These are phyloP conservation scores for Oligia latruncula DNA, from an alignment of 2,888 invertebrate species.

Conservation along the genomic window DNA sequence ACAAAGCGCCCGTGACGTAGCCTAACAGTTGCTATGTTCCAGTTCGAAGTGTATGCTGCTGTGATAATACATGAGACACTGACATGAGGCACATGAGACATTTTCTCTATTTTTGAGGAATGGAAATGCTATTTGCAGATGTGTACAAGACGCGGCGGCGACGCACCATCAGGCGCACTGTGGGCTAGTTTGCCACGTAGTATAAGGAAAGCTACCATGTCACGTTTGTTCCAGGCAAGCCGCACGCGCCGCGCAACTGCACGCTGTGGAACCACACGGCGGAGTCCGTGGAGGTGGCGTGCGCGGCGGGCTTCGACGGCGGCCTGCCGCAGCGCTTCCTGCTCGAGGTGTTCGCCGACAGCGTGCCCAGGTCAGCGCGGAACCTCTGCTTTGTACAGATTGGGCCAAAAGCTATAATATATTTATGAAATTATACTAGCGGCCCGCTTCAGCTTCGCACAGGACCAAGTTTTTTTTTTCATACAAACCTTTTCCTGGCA, in stretches of 20 bases:
- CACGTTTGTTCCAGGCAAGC: slow-evolving; percentile 91
- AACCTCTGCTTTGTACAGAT: background rate
- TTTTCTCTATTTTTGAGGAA: background rate
- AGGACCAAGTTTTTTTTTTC: no score
- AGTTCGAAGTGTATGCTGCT: background rate
- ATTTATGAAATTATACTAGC: background rate
- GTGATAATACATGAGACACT: background rate
- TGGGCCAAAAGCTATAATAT: background rate
- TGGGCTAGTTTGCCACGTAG: background rate
- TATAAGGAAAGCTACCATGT: background rate
- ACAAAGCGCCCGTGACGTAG: background rate
- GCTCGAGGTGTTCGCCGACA: slow-evolving; percentile 92
- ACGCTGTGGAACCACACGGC: slow-evolving; percentile 95
- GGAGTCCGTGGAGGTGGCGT: slow-evolving; percentile 95
- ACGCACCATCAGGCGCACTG: background rate
- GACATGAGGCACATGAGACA: background rate
- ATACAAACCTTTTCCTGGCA: no score
- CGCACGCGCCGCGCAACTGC: slow-evolving; percentile 96
- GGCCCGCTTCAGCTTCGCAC: no score
- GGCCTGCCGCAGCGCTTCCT: slow-evolving; percentile 96
- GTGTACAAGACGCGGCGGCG: background rate
- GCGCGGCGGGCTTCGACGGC: slow-evolving; percentile 96
- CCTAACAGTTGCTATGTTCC: background rate
- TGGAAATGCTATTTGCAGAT: background rate
- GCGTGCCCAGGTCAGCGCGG: slow-evolving; percentile 75